Base-by-base conservation (phyloP, 2,888 invertebrate species). In the Carpatolechia fugitivella region DNA sequence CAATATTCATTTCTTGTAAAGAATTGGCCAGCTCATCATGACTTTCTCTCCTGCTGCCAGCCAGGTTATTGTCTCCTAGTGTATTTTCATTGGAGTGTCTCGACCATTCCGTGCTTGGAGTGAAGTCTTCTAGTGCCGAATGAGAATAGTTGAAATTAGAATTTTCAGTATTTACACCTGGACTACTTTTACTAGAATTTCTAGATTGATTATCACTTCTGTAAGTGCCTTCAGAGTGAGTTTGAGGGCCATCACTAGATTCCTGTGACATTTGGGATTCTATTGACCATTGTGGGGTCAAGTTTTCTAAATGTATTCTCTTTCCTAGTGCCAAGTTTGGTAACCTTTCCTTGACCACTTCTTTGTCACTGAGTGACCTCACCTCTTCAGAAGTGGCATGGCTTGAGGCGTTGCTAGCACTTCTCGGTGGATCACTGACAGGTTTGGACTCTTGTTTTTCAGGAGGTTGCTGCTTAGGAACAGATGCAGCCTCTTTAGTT, bases 191-290 rank as follows among this genome's bases (percentile, higher is more conserved):
- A 63, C 76, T 85, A 11, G 90, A 91, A 68, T 90, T 88, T 60
- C 92, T 83, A 2, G 92, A 92, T 58, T 91, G 90, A 69, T 91
- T 91, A 63, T 91, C 91, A 81, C 92, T 92, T 70, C 88, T 78
- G 61, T 92, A 92, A 46, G 92, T 92, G 54, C 92, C 92, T 68
- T 93, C 93, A 8, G 92, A 92, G 10, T 92, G 92, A 49, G 92
- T 92, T 36, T 91, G 82, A 18, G 91, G 83, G 31, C 92, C 92
- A 65, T 93, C 93, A 59, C 93, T 93, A 1, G 93, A 93, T 65
- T 93, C 93, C 70, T 93, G 92, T 8, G 93, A 93, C 79, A 92
- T 90, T 72, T 93, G 93, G 33, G 93, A 93, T 70, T 93, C 93
- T 54, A 92, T 92, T 4, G 93, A 93, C 93, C 93, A 93, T 64